phyloP scores from a whole-genome alignment of 2,797 vertebrate species.

The Avahi laniger region DNA sequence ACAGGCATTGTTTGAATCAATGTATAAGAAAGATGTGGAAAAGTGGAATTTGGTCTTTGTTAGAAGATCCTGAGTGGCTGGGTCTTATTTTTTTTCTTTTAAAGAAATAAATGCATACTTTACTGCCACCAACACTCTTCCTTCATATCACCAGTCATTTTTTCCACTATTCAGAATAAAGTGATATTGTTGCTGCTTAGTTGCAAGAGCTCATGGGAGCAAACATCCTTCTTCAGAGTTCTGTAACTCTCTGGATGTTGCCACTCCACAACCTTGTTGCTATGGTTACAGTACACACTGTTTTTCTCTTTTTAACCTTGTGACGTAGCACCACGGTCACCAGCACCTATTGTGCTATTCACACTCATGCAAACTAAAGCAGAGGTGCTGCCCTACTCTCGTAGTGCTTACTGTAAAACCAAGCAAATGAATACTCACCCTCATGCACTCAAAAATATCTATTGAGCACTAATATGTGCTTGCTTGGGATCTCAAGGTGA shows the following conservation, averaged over 20 bases:
- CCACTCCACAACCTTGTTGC: background rate
- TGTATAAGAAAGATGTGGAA: background rate
- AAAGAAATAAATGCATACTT: background rate
- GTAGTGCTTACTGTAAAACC: background rate
- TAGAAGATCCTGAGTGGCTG: background rate
- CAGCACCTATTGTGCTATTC: background rate
- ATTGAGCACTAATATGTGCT: background rate
- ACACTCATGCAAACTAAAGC: background rate
- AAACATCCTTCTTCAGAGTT: background rate
- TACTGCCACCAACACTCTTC: background rate
- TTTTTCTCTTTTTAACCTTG: background rate
- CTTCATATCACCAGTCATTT: background rate
- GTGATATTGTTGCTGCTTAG: background rate
- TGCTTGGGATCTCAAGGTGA: background rate
- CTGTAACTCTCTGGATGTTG: background rate
- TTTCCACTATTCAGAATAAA: background rate
- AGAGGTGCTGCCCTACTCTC: background rate
- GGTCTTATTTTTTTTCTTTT: background rate
- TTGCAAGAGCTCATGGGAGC: slow-evolving; percentile 34
- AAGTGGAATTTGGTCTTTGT: background rate
- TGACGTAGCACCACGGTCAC: background rate
- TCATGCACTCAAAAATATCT: background rate
- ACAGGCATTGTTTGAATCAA: background rate
- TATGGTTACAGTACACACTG: background rate
- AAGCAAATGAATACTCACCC: background rate